Evolutionary conservation across 35 echinoderm and acorn worm species (phyloP), one percentile per base, ranked within the genome.

Genomic region (Apostichopus parvimensis): DNA sequence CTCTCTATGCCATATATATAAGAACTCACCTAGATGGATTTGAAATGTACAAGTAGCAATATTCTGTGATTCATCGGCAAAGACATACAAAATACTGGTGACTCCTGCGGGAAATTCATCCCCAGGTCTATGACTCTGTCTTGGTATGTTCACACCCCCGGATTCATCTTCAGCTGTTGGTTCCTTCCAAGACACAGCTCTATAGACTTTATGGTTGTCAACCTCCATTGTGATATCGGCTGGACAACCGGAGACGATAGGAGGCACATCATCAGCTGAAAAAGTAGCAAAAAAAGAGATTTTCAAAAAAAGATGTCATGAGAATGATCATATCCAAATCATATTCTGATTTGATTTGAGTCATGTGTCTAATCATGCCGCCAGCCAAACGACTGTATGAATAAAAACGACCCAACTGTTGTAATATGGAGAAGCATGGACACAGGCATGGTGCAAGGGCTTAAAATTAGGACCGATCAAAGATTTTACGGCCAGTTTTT

Each of bases 51-150:
- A 82, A 6, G 7, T 55, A 13, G 18, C 79, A 53, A 9, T 1
- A 54, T 82, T 82, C 17, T 82, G 79, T 34, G 53, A 82, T 14
- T 82, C 79, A 54, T 82, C 79, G 18, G 79, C 79, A 82, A 52
- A 82, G 28, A 82, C 79, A 54, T 82, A 82, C 34, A 82, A 55
- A 23, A 82, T 5, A 15, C 55, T 82, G 17, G 81, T 84, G 55
- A 84, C 81, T 14, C 81, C 81, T 57, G 81, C 81, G 57, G 54
- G 81, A 55, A 84, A 84, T 14, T 15, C 58, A 17, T 56, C 55
- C 53, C 81, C 81, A 12, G 81, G 81, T 4, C 17, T 20, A 24
- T 84, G 81, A 58, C 18, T 84, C 53, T 84, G 81, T 59, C 54
- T 58, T 56, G 55, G 17, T 73, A 73, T n/a, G 20, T 11, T 73